Evolutionary conservation across 53 echinoderm and acorn worm genomes (phyloP).

Genomic region (Astropecten irregularis): DNA sequence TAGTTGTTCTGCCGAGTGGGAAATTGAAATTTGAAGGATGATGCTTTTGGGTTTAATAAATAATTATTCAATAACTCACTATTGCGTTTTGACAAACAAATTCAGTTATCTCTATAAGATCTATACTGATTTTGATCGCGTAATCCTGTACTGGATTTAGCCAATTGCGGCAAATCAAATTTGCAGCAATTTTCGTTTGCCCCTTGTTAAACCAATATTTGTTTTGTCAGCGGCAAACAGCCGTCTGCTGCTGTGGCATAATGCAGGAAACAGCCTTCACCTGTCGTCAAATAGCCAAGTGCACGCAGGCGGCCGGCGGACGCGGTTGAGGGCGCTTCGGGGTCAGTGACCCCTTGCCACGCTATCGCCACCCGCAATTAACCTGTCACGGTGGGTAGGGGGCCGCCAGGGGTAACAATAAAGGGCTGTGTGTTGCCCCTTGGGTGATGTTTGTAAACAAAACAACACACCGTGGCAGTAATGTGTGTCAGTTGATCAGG

Average conservation of each 20-base stretch:
- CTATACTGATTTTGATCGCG: too few species aligned
- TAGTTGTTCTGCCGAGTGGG: too few species aligned
- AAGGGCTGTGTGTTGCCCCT: neutral
- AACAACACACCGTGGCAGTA: constrained; percentile 41
- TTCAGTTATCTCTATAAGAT: too few species aligned
- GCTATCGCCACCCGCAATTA: constrained; percentile 55
- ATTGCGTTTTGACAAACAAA: too few species aligned
- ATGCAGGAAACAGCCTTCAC: constrained; percentile 14
- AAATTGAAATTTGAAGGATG: too few species aligned
- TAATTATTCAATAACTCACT: too few species aligned
- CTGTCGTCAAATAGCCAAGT: constrained; percentile 28
- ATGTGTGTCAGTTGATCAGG: neutral
- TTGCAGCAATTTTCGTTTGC: constrained; percentile 5
- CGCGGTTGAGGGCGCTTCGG: constrained; percentile 31
- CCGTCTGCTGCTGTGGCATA: neutral
- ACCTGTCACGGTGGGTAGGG: constrained; percentile 1
- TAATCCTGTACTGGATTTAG: too few species aligned
- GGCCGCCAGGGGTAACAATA: too few species aligned
- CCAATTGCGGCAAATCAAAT: neutral
- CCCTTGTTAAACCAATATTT: constrained; percentile 3
- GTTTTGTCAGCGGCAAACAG: constrained; percentile 18
- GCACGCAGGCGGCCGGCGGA: neutral
- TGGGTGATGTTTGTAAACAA: constrained; percentile 45
- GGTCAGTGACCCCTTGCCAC: constrained; percentile 29
- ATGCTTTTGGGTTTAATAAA: too few species aligned